These are phyloP conservation scores for Pomatostomus ruficeps DNA, from an alignment of 2,113 vertebrate genomes.

Conservation along the genomic window DNA sequence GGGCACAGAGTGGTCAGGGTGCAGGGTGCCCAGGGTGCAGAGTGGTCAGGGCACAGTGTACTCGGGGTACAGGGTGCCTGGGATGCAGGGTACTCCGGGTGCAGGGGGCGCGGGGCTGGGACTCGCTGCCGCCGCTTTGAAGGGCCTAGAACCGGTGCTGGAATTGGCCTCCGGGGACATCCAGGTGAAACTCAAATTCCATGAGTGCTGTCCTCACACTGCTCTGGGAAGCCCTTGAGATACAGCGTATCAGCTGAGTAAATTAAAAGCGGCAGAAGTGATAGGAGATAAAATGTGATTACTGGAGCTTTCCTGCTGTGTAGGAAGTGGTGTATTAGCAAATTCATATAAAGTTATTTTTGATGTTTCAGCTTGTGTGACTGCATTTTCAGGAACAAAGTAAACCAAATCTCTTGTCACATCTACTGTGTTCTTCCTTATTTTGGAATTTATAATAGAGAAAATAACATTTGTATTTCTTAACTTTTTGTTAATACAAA, in stretches of 20 bases:
- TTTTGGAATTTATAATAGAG: neutral
- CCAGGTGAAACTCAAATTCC: neutral
- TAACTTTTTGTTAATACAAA: neutral
- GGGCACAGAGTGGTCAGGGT: too few relatives aligned
- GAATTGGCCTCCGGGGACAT: neutral
- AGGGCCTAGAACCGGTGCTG: neutral
- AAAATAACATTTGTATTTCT: fast-evolving
- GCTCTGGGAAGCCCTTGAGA: neutral
- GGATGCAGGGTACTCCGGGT: neutral
- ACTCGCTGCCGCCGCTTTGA: neutral
- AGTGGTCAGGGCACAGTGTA: too few relatives aligned
- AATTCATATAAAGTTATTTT: neutral
- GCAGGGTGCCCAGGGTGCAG: neutral
- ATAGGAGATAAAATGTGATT: neutral
- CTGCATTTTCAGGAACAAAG: neutral
- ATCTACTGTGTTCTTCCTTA: neutral
- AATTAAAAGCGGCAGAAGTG: neutral
- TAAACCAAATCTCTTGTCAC: neutral
- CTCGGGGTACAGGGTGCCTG: too few relatives aligned
- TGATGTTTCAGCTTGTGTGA: neutral
- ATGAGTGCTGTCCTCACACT: neutral
- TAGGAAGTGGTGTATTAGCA: neutral
- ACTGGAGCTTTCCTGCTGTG: neutral
- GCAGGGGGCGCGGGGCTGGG: neutral
- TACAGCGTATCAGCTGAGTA: neutral